A percentile compares a stretch with the other conserved stretches of the same genome.
Conservation (phyloP, 2,113 vertebrate species). For the Myxocyprinus asiaticus region DNA sequence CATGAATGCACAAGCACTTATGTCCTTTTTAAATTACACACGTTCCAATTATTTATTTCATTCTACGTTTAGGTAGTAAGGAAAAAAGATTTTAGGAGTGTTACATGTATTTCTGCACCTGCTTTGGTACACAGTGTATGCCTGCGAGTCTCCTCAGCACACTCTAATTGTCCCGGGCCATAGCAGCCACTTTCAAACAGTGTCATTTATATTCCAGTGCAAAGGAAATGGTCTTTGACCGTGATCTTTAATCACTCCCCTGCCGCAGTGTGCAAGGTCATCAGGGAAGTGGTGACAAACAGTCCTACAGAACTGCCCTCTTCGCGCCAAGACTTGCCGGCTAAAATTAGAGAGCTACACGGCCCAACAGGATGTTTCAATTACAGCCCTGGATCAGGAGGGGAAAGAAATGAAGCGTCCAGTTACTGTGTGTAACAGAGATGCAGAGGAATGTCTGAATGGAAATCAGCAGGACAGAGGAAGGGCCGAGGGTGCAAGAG, state of each 20-base stretch:
- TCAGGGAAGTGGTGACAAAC: slow-evolving; percentile 68
- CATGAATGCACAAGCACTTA: too few species aligned
- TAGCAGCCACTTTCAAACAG: slow-evolving; percentile 73
- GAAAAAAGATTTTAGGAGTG: too few species aligned
- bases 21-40: too few species aligned
- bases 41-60: too few species aligned
- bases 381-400: slow-evolving; percentile 28
- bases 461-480: not conserved
- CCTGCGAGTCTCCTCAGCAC: slow-evolving; percentile 66
- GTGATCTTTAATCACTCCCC: slow-evolving; percentile 77
- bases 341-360: slow-evolving; percentile 43
- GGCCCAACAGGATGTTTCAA: slow-evolving; percentile 36
- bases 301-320: slow-evolving; percentile 20
- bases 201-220: slow-evolving; percentile 74
- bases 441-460: not conserved
- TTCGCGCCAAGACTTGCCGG: not conserved
- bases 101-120: too few species aligned
- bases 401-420: slow-evolving; percentile 20
- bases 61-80: too few species aligned
- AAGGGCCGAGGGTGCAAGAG: not conserved
- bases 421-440: slow-evolving; percentile 35
- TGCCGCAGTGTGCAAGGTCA: slow-evolving; percentile 73
- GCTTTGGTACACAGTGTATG: not conserved
- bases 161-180: slow-evolving; percentile 74
- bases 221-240: slow-evolving; percentile 73